phyloP scores from a whole-genome alignment of 1,140 invertebrate genomes.

The Melitaea cinxia region DNA sequence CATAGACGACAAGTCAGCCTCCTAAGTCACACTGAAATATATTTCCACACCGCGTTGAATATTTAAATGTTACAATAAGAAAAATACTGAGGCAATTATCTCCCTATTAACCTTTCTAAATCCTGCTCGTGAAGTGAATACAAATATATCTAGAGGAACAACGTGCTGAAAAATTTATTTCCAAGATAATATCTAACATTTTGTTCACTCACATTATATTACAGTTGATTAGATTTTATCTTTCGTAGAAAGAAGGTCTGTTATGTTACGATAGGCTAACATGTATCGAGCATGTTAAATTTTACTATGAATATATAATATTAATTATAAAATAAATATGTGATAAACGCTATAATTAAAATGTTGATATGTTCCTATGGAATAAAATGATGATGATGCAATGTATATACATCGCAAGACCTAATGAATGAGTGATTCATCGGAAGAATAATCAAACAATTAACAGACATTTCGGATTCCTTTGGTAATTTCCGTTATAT shows the following conservation, averaged over 20 bases:
- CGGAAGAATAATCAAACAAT: conserved; percentile 26
- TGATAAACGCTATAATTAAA: no score
- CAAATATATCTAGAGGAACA: background rate
- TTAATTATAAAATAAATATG: no score
- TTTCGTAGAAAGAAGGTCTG: no score
- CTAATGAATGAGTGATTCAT: conserved; percentile 34
- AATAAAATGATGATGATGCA: conserved; percentile 15
- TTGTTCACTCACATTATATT: no score
- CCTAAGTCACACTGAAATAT: conserved; percentile 54
- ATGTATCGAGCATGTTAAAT: no score
- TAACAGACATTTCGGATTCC: conserved; percentile 26
- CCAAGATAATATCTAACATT: no score
- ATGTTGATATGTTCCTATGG: no score
- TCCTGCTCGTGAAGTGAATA: background rate
- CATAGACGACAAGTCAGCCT: conserved; percentile 48
- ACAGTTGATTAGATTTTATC: no score
- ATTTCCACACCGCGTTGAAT: conserved; percentile 49
- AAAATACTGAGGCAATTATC: conserved; percentile 30
- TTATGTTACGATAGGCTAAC: no score
- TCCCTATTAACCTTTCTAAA: conserved; percentile 14
- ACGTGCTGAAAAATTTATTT: no score
- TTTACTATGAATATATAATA: no score
- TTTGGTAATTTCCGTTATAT: conserved; percentile 24
- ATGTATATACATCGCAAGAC: conserved; percentile 3
- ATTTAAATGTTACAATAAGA: conserved; percentile 34